Percentiles rank a stretch among this genome's conserved stretches.
Evolutionary conservation across 2,888 invertebrate genomes (phyloP).

Genomic region (Fragum sueziense): DNA sequence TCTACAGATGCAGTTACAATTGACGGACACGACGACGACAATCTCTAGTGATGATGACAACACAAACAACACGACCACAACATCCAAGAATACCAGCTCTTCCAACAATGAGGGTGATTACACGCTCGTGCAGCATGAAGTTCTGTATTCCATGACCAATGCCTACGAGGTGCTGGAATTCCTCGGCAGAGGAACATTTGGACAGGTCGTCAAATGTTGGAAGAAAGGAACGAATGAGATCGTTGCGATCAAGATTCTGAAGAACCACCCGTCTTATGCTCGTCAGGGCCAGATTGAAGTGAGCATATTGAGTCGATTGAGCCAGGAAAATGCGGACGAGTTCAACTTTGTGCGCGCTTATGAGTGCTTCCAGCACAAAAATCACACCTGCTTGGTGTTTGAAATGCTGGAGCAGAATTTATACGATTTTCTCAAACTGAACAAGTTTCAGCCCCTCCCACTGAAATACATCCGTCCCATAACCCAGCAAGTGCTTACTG

Average conservation of each 20-base stretch:
- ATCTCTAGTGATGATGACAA: conserved; percentile 81
- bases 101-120: conserved; percentile 93
- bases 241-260: conserved; percentile 99
- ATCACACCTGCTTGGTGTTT: conserved; percentile 99
- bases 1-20: conserved; percentile 79
- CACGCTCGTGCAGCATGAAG: conserved; percentile 98
- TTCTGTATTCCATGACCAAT: conserved; percentile 95
- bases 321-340: conserved; percentile 83
- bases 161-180: conserved; percentile 99
- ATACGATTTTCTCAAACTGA: conserved; percentile 99
- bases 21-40: conserved; percentile 76
- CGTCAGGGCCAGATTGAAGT: conserved; percentile 99
- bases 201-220: conserved; percentile 99
- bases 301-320: conserved; percentile 83
- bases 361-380: conserved; percentile 99
- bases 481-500: conserved; percentile 96
- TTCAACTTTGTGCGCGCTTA: conserved; percentile 99
- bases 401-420: conserved; percentile 99
- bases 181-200: conserved; percentile 99
- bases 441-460: conserved; percentile 99
- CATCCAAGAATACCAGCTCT: conserved; percentile 72
- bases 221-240: conserved; percentile 99
- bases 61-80: conserved; percentile 73
- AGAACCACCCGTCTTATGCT: conserved; percentile 99
- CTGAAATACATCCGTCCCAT: conserved; percentile 99